Evolutionary conservation across 2,797 vertebrate species (phyloP), one percentile per base, ranked within the genome.

Genomic region (Petrocephalus schoutedeni): DNA sequence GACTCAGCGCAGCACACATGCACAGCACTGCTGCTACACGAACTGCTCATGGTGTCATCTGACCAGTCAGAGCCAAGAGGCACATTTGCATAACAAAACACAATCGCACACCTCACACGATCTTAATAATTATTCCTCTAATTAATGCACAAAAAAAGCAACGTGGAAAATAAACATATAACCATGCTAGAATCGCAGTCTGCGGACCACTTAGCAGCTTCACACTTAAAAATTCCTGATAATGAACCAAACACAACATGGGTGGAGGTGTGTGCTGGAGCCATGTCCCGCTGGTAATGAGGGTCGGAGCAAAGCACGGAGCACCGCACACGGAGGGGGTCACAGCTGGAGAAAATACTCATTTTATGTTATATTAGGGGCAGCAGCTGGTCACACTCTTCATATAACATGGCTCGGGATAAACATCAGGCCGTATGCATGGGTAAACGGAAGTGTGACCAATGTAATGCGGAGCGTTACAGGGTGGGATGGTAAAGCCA

Each of bases 121-220:
- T 56, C 7, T 74, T 32, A 28, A 56, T 74, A 4, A 67, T 16
- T 51, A 51, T n/a, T 71, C 16, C 23, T 36, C 28, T 9, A 56
- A 53, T 74, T 74, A 67, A 32, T 32, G 49, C 45, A 80, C 49
- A 12, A 85, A 87, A 77, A 87, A 85, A 51, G 0, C 23, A 1
- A 59, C 61, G 23, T 36, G 6, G 82, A 21, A 61, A 71, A 85
- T 86, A 88, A 54, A 61, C 51, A 83, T 74, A 77, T 58, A 87
- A 71, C 77, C 86, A 85, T 87, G 86, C 54, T n/a, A 64, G 36
- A 74, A 82, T 87, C 67, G 57, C 64, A 64, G 88, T 64, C 19
- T 49, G 1, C 28, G n/a, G 56, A 67, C 21, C 86, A 87, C 74
- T 87, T 57, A n/a, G 77, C 67, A 56, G 80, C 64, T 64, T 61